Percentiles rank a stretch among this genome's conserved stretches.
Conservation (phyloP, 2,888 invertebrate species). For the Saturnia japonica region DNA sequence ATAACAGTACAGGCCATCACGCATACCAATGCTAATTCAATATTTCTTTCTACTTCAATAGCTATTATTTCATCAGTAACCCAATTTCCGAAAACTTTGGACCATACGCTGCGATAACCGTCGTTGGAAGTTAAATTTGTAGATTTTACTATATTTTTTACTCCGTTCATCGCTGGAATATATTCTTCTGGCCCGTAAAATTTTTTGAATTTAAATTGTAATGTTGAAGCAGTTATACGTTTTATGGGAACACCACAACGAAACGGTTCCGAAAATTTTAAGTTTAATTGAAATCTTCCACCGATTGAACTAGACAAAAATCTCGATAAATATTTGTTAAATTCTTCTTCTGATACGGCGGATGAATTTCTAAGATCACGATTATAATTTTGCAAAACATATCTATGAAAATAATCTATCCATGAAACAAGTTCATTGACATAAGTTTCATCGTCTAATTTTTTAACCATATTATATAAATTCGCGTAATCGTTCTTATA, state of each 20-base stretch:
- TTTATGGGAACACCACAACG: constrained; percentile 84
- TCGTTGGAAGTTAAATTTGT: constrained; percentile 83
- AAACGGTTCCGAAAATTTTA: constrained; percentile 83
- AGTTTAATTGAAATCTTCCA: constrained; percentile 86
- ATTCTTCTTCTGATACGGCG: constrained; percentile 76
- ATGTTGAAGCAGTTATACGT: constrained; percentile 82
- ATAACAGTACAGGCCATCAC: constrained; percentile 90
- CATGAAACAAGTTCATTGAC: constrained; percentile 83
- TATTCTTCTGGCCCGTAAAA: constrained; percentile 85
- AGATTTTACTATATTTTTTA: constrained; percentile 80
- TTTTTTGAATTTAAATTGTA: constrained; percentile 84
- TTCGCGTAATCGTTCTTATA: constrained; percentile 83
- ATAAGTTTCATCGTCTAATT: constrained; percentile 77
- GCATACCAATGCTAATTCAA: constrained; percentile 87
- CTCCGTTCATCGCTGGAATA: constrained; percentile 87
- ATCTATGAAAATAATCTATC: constrained; percentile 85
- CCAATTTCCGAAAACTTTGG: constrained; percentile 88
- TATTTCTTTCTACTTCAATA: constrained; percentile 88
- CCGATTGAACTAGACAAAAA: constrained; percentile 87
- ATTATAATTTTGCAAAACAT: constrained; percentile 81
- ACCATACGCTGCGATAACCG: constrained; percentile 86
- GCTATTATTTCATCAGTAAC: constrained; percentile 90
- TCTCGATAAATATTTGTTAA: constrained; percentile 84
- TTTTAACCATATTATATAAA: constrained; percentile 78
- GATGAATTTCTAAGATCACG: constrained; percentile 74